Percentiles rank a stretch among this genome's conserved stretches.
phyloP scores from a whole-genome alignment of 2,888 invertebrate species.

The Capitulum mitella region DNA sequence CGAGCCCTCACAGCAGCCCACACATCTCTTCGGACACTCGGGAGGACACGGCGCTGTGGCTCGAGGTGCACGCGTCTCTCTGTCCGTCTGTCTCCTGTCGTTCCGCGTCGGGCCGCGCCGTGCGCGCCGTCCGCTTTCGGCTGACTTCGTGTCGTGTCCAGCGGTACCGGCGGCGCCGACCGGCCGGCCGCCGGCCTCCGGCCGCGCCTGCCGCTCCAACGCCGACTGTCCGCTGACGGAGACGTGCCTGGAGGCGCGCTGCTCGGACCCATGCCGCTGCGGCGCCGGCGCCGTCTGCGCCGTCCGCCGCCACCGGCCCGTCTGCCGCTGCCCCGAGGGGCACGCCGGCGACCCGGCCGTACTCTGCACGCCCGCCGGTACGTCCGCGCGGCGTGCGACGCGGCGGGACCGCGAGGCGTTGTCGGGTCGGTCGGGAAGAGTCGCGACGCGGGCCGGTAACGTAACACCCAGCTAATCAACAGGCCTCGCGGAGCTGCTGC shows the following conservation, averaged over 20 bases:
- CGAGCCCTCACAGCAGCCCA: not conserved
- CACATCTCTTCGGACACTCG: not conserved
- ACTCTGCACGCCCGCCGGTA: constrained; percentile 49
- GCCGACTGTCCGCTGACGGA: constrained; percentile 39
- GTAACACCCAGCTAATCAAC: not conserved
- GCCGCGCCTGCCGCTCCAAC: constrained; percentile 37
- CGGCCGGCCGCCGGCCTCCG: constrained; percentile 1
- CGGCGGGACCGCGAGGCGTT: too few relatives aligned
- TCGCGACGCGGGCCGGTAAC: not conserved
- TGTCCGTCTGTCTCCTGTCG: not conserved
- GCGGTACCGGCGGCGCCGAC: not conserved
- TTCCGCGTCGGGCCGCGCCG: not conserved
- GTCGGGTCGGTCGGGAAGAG: too few relatives aligned
- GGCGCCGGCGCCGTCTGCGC: constrained; percentile 71
- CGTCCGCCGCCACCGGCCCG: constrained; percentile 66
- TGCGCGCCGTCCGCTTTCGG: not conserved
- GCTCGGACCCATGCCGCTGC: constrained; percentile 37
- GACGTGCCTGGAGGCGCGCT: constrained; percentile 39
- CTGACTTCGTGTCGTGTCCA: not conserved
- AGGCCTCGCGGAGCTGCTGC: not conserved
- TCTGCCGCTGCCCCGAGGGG: constrained; percentile 73
- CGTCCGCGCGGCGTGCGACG: not conserved
- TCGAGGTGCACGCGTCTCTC: not conserved
- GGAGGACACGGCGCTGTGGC: not conserved
- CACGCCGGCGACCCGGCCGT: constrained; percentile 66